Evolutionary conservation across 2,888 invertebrate species (phyloP).

Genomic region (Choristoneura rosaceana): DNA sequence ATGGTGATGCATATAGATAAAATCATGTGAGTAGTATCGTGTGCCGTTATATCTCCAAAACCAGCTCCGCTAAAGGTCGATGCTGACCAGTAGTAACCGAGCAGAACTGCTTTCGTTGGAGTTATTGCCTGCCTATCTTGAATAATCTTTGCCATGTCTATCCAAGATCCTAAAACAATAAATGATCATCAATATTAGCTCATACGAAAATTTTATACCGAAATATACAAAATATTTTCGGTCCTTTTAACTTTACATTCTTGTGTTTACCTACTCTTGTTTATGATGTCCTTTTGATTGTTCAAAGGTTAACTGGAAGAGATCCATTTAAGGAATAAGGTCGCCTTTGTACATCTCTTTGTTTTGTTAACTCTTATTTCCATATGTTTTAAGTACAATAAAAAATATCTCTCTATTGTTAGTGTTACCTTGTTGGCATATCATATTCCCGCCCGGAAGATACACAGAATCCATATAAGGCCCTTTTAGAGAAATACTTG

Average conservation of each 20-base stretch:
- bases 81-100: constrained; percentile 80
- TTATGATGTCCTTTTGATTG: too few relatives aligned
- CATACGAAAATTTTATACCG: too few relatives aligned
- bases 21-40: constrained; percentile 72
- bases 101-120: constrained; percentile 69
- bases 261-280: too few relatives aligned
- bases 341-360: too few relatives aligned
- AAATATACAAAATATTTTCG: too few relatives aligned
- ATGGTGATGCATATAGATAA: constrained; percentile 73
- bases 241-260: too few relatives aligned
- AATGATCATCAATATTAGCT: background rate
- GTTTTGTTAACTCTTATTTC: too few relatives aligned
- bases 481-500: constrained; percentile 53
- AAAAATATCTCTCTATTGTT: too few relatives aligned
- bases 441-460: constrained; percentile 70
- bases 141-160: constrained; percentile 64
- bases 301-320: too few relatives aligned
- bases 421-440: constrained; percentile 65
- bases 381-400: too few relatives aligned
- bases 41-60: constrained; percentile 79
- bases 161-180: constrained; percentile 70
- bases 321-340: too few relatives aligned
- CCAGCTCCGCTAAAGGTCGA: constrained; percentile 78
- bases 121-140: constrained; percentile 57
- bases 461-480: constrained; percentile 62